Base-by-base conservation (phyloP, 2,113 vertebrate genomes). In the Salvator merianae region DNA sequence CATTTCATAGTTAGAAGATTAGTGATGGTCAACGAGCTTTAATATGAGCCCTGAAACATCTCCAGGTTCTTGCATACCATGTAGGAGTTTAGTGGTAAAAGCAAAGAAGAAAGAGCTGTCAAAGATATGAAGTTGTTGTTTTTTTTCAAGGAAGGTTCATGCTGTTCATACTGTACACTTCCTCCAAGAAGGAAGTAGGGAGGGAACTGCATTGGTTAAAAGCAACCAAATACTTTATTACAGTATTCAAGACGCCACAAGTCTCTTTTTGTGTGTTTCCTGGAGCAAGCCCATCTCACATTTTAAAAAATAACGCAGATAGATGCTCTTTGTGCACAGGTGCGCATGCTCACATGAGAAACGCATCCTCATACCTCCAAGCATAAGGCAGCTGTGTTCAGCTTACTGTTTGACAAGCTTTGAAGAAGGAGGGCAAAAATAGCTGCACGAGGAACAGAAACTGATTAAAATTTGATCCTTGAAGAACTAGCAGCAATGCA, bases 341-440 rank as follows among this genome's bases (percentile, higher is more conserved):
- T 22, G 18, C 40, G 36, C 26, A 10, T 5, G 13, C 3, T 6
- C 34, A 14, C 6, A 20, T 36, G 65, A 80, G 65, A 53, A 0
- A 1, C 70, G 68, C 1, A 0, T 50, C 55, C 53, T 24, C 47
- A 18, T 28, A 40, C 71, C 0, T 28, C 16, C 13, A 1, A 0
- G 0, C n/a, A 7, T 0, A 0, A 55, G 16, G 74, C 72, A 7
- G 2, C 0, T 4, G 1, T 0, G 0, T 84, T 68, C 47, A 0
- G 47, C 75, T 30, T 24, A 50, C 47, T 30, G 30, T 36, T 24
- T 36, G 28, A 1, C 0, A 0, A 30, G 68, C 14, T 75, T 77
- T 8, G 8, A n/a, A 2, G 26, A 77, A 28, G 47, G 38, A 62
- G 26, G 50, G 50, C 40, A 36, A 28, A 66, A 65, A 86, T 88